Evolutionary conservation across 2,888 invertebrate genomes (phyloP).

Genomic region (Cyrtodaria siliqua): DNA sequence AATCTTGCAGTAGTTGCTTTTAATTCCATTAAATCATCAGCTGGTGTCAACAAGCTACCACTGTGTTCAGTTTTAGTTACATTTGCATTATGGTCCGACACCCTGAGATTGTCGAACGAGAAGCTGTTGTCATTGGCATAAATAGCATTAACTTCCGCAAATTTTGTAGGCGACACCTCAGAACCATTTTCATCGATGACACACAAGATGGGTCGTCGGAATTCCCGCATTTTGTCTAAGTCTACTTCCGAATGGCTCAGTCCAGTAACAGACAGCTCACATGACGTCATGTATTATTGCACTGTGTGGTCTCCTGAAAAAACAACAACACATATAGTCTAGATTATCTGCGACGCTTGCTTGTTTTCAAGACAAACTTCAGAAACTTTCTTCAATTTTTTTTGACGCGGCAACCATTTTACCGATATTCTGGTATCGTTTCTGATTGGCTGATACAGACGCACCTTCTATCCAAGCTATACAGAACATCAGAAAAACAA

Average conservation of each 20-base stretch:
- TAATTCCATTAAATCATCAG: slow-evolving; percentile 54
- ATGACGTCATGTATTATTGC: background rate
- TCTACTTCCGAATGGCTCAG: background rate
- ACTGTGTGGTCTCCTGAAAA: no score
- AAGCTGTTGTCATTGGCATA: slow-evolving; percentile 2
- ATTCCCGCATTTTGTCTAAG: slow-evolving; percentile 18
- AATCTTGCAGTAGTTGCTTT: slow-evolving; percentile 75
- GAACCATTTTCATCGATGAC: slow-evolving; percentile 91
- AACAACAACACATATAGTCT: no score
- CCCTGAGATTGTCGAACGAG: slow-evolving; percentile 14
- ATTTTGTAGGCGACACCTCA: slow-evolving; percentile 61
- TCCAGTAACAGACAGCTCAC: background rate
- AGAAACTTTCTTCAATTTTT: no score
- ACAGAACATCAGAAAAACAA: no score
- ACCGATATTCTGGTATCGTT: no score
- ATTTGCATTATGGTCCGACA: slow-evolving; percentile 54
- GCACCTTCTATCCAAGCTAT: no score
- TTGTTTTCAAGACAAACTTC: no score
- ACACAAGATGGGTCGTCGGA: slow-evolving; percentile 47
- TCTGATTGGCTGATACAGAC: no score
- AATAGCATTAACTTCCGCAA: background rate
- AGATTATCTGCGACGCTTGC: no score
- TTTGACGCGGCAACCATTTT: no score
- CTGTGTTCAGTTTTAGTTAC: slow-evolving; percentile 42
- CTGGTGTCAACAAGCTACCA: background rate